Base-by-base conservation (phyloP, 2,797 vertebrate species). In the Nannoperca obscura region DNA sequence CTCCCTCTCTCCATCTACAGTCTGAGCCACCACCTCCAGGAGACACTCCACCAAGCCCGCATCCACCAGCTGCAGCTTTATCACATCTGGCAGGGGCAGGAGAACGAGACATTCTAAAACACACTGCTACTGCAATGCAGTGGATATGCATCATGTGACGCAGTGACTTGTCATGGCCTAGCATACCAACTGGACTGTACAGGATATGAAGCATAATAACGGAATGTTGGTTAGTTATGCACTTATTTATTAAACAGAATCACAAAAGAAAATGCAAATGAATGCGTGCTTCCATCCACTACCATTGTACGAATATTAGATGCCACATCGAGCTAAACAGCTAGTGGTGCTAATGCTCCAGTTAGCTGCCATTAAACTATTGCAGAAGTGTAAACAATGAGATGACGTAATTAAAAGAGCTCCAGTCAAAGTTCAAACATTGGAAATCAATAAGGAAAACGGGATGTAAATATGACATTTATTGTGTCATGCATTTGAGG, bases 41-140 rank as follows among this genome's bases (percentile, higher is more conserved):
- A 99, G 96, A 91, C 97, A 99, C 84, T 99, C 98, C 70, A 99
- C 98, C 90, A 99, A 92, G 60, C 98, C 98, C 0, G 98, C 98
- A 89, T 99, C 98, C 83, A 99, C 98, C 91, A 99, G 92, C 93
- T 99, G 98, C 77, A 99, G 95, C 91, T 99, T 99, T 86, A 99
- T 99, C 84, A 95, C 94, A 93, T 99, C 98, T 99, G 91, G 61
- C 74, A 17, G 54, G 15, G 5, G n/a, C 34, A 38, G 19, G 14
- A 63, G 53, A 42, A 24, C 0, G 5, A 81, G 47, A 74, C 19
- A 7, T 24, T 60, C 11, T 42, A 47, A 47, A 32, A 54, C 44
- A 47, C 15, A 3, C 54, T n/a, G 32, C 38, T 57, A 63, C 52
- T 80, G 72, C 68, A 83, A 15, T 71, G 54, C 74, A 64, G 53